Conservation (phyloP, 1,140 invertebrate genomes). For the Ctenoplectra terminalis region DNA sequence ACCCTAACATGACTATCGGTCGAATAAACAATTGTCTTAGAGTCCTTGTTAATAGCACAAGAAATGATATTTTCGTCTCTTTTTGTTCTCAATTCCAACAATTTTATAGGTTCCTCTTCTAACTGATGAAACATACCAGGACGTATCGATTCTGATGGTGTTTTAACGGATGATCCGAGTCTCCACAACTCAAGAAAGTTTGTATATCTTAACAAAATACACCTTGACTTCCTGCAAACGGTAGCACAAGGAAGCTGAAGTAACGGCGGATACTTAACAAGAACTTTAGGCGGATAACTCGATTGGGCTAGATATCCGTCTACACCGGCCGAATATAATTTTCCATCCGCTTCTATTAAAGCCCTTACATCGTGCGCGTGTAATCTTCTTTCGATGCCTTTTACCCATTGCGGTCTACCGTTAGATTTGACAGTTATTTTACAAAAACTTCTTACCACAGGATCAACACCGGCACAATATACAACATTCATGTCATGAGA, state of each 20-base stretch:
- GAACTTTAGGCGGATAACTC: conserved; percentile 85
- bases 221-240: conserved; percentile 84
- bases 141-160: conserved; percentile 69
- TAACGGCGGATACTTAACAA: conserved; percentile 89
- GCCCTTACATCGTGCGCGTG: conserved; percentile 93
- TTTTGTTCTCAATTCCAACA: conserved; percentile 86
- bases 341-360: conserved; percentile 85
- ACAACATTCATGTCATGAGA: conserved; percentile 88
- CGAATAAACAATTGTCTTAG: conserved; percentile 89
- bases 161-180: conserved; percentile 81
- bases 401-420: conserved; percentile 88
- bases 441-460: conserved; percentile 88
- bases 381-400: conserved; percentile 89
- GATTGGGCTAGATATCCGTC: conserved; percentile 89
- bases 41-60: conserved; percentile 87
- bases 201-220: conserved; percentile 87
- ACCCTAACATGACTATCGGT: conserved; percentile 87
- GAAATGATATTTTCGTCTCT: conserved; percentile 86
- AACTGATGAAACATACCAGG: conserved; percentile 74
- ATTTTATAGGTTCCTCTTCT: conserved; percentile 85
- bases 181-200: conserved; percentile 87
- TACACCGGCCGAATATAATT: conserved; percentile 90
- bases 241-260: conserved; percentile 85
- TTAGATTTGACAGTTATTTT: conserved; percentile 85
- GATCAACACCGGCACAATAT: conserved; percentile 92